Conservation (phyloP, 2,113 vertebrate species). For the Seriola dumerili region DNA sequence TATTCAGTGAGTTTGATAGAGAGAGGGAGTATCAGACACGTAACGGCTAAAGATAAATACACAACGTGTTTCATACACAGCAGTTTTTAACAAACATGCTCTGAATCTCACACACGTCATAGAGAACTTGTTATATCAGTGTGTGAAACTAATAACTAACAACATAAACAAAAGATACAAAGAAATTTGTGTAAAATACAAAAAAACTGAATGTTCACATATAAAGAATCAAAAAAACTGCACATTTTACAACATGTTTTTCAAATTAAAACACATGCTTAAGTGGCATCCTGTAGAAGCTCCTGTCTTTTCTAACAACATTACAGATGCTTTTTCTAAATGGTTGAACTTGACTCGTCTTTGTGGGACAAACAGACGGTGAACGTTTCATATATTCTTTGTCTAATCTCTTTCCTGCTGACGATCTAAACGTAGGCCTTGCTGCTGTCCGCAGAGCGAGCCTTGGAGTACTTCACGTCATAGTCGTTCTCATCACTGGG, state of each 20-base stretch:
- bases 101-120: not conserved
- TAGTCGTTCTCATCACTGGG: conserved; percentile 58
- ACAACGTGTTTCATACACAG: not conserved
- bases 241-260: conserved; percentile 6
- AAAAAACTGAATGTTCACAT: not conserved
- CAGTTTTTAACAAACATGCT: not conserved
- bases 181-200: not conserved
- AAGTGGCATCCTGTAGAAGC: not conserved
- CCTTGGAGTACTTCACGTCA: conserved; percentile 74
- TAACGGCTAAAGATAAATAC: not conserved
- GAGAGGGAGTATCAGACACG: not conserved
- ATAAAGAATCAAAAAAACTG: not conserved
- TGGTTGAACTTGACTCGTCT: not conserved
- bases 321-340: not conserved
- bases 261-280: not conserved
- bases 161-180: not conserved
- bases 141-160: not conserved
- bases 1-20: not conserved
- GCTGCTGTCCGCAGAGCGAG: conserved; percentile 54
- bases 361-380: not conserved
- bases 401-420: not conserved
- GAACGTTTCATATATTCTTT: not conserved
- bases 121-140: not conserved
- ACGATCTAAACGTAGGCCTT: conserved; percentile 72
- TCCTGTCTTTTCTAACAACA: not conserved